Evolutionary conservation across 2,797 vertebrate species (phyloP), one percentile per base, ranked within the genome.

Genomic region (Taeniopygia guttata): DNA sequence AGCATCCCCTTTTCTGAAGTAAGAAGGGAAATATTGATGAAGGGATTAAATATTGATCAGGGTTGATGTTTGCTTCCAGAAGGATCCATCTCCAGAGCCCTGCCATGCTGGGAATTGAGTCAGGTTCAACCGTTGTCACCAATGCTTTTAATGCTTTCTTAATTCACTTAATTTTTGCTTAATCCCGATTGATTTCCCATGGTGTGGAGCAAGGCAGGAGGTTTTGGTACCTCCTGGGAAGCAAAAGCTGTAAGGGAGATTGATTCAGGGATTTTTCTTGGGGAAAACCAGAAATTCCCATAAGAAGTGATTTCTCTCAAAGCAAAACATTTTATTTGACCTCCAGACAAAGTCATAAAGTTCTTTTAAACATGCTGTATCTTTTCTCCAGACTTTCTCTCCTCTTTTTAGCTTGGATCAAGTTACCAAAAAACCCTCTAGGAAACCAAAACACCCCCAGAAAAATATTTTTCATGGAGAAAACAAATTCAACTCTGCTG

Each of bases 191-290:
- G 70, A 48, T 40, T 90, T 72, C 63, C 58, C 3, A 0, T 25
- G 38, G 30, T 20, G 43, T 14, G 43, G 70, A 69, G 0, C 6
- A 43, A 62, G 15, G 43, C 14, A 8, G 63, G 52, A 89, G 46
- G 26, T 45, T 84, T 66, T 11, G 46, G 80, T 45, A 43, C 9
- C 0, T 1, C 8, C 10, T 45, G 42, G 36, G n/a, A 72, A 58
- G 48, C 0, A 0, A 40, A 63, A 11, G 12, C 25, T 79, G 2
- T 1, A 73, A 46, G 42, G 3, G 11, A 13, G 40, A 21, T 66
- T 19, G 55, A 32, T 69, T 56, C 40, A 23, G 32, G 9, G 25
- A 63, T 25, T 10, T 72, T 93, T 75, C 62, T 34, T 25, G 25
- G 32, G 51, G 38, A 11, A 75, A 81, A 58, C 5, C 29, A 70